Base-by-base conservation (phyloP, 2,888 invertebrate species). In the Drosophila hamatofila region DNA sequence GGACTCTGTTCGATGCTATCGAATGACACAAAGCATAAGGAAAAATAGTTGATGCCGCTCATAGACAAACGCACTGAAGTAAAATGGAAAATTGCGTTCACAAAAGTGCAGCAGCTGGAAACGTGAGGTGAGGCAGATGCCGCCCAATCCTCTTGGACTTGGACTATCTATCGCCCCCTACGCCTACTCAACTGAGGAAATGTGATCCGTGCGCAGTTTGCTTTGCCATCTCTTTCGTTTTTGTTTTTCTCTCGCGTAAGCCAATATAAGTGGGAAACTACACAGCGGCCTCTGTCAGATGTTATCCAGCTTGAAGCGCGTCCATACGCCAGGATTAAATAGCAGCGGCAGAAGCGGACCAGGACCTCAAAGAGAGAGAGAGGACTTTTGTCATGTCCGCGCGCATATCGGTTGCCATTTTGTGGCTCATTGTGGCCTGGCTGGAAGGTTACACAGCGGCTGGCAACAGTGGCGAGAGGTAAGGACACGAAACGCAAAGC, bases 391-490 rank as follows among this genome's bases (percentile, higher is more conserved):
- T 25, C 44, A 76, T 76, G 75, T 39, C 60, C 48, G 44, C 23
- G 11, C 48, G 18, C 51, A 42, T 48, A 23, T 60, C 73, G n/a
- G 39, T 71, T 58, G 66, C 54, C 56, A 52, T 56, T 23, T 30
- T 79, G 55, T 69, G 76, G 68, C 68, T 67, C 57, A 60, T 85
- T 60, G 65, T 54, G 75, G 62, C 55, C 70, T 60, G 54, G 51
- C 52, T 80, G 12, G 49, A 54, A 25, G 30, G 54, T 46, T 25
- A 62, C 18, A 30, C 48, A 14, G 63, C 68, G 14, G 54, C 68
- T n/a, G 89, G 89, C 2, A 81, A 77, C 64, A 90, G 88, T 8
- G 80, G 83, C n/a, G 91, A 91, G 78, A 83, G 91, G 91, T 91
- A 73, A 82, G 86, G 7, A 25, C 69, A 18, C 11, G n/a, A 27